Conservation (phyloP, 2,888 invertebrate species). For the Listrodromus nycthemerus region DNA sequence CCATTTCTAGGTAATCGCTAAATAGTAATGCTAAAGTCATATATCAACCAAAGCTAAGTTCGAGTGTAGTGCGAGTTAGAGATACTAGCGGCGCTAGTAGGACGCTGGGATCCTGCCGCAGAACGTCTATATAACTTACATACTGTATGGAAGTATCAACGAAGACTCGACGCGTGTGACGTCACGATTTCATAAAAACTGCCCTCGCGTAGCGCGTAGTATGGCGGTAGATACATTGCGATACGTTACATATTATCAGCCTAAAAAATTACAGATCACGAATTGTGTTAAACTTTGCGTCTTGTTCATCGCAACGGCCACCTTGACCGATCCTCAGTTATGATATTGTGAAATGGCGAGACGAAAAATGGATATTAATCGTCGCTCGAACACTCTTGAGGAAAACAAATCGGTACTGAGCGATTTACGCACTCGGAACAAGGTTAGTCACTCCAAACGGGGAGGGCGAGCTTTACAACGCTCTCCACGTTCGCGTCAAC, state of each 20-base stretch:
- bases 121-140: no score
- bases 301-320: neutral
- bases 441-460: slow-evolving; percentile 68
- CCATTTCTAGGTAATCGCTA: no score
- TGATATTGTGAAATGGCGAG: slow-evolving; percentile 73
- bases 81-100: no score
- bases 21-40: no score
- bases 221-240: neutral
- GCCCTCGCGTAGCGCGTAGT: neutral
- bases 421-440: slow-evolving; percentile 69
- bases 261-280: slow-evolving; percentile 1
- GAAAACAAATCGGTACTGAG: slow-evolving; percentile 73
- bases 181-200: neutral
- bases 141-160: neutral
- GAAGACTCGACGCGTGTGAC: neutral
- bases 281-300: neutral
- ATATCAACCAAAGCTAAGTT: no score
- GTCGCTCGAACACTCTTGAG: slow-evolving; percentile 71
- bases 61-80: no score
- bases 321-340: neutral
- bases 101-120: no score
- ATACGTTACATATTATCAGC: slow-evolving; percentile 1
- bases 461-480: neutral
- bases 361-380: slow-evolving; percentile 59
- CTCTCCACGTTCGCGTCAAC: slow-evolving; percentile 1